These are phyloP conservation scores for Lagria hirta DNA, from an alignment of 2,888 invertebrate genomes.

Conservation along the genomic window DNA sequence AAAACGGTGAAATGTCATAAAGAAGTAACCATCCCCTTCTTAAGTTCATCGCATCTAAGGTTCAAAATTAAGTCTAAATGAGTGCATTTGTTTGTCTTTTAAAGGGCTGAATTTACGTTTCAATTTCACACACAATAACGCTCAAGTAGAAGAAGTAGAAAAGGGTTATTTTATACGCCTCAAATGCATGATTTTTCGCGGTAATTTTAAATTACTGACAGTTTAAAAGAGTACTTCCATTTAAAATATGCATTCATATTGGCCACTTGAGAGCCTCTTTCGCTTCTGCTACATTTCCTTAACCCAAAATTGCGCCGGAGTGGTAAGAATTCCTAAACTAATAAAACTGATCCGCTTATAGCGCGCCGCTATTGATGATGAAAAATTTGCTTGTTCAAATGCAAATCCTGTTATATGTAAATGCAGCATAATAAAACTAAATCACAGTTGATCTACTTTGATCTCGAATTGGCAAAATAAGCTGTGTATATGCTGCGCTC, in stretches of 20 bases:
- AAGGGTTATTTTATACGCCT: slow-evolving; percentile 52
- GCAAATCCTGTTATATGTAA: slow-evolving; percentile 38
- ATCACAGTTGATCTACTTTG: slow-evolving; percentile 40
- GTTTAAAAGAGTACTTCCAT: slow-evolving; percentile 38
- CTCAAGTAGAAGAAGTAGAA: slow-evolving; percentile 45
- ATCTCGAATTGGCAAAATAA: slow-evolving; percentile 42
- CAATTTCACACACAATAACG: slow-evolving; percentile 57
- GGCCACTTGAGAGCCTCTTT: slow-evolving; percentile 45
- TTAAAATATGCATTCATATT: slow-evolving; percentile 53
- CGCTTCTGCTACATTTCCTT: slow-evolving; percentile 18
- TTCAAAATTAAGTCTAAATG: slow-evolving; percentile 45
- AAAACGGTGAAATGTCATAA: slow-evolving; percentile 17
- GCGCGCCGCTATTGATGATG: slow-evolving; percentile 7
- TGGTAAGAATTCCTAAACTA: slow-evolving; percentile 25
- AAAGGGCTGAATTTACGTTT: slow-evolving; percentile 53
- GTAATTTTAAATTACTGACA: slow-evolving; percentile 51
- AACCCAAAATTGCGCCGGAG: slow-evolving; percentile 18
- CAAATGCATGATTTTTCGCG: slow-evolving; percentile 50
- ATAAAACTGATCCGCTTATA: slow-evolving; percentile 24
- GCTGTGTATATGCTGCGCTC: slow-evolving; percentile 37
- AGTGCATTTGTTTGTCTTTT: slow-evolving; percentile 44
- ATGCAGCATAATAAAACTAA: slow-evolving; percentile 43
- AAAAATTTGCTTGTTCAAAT: slow-evolving; percentile 10
- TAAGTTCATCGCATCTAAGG: slow-evolving; percentile 27
- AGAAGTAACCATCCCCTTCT: slow-evolving; percentile 21